Conservation (phyloP, 2,888 invertebrate species). For the Dicranocentrus wangi region DNA sequence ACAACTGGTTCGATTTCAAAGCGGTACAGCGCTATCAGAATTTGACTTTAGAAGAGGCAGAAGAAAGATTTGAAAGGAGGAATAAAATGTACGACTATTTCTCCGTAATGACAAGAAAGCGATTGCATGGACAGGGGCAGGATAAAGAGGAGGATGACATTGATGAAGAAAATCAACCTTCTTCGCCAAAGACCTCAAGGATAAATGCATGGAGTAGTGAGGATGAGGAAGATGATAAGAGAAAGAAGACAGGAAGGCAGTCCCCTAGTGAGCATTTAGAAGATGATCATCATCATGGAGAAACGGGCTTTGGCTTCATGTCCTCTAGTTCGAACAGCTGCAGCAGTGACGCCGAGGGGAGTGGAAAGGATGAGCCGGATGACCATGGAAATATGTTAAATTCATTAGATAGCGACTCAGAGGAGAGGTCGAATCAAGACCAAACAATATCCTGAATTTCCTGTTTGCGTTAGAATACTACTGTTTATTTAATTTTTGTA, state of each 20-base stretch:
- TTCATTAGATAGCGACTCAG: not conserved
- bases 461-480: too few species aligned
- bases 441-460: too few species aligned
- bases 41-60: constrained; percentile 97
- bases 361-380: not conserved
- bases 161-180: constrained; percentile 76
- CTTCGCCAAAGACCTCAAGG: too few species aligned
- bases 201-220: too few species aligned
- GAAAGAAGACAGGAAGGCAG: constrained; percentile 80
- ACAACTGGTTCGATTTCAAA: constrained; percentile 96
- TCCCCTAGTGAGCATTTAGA: constrained; percentile 90
- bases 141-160: constrained; percentile 79
- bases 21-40: constrained; percentile 93
- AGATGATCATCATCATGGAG: constrained; percentile 97
- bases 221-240: constrained; percentile 79
- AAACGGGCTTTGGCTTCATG: constrained; percentile 94
- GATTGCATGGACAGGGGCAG: too few species aligned
- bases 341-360: not conserved
- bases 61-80: constrained; percentile 95
- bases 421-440: too few species aligned
- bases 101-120: constrained; percentile 92
- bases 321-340: constrained; percentile 76
- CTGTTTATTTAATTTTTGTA: too few species aligned
- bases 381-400: not conserved
- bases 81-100: constrained; percentile 97